These are phyloP conservation scores for Taxidea taxus DNA, from an alignment of 2,113 vertebrate genomes.

Conservation along the genomic window DNA sequence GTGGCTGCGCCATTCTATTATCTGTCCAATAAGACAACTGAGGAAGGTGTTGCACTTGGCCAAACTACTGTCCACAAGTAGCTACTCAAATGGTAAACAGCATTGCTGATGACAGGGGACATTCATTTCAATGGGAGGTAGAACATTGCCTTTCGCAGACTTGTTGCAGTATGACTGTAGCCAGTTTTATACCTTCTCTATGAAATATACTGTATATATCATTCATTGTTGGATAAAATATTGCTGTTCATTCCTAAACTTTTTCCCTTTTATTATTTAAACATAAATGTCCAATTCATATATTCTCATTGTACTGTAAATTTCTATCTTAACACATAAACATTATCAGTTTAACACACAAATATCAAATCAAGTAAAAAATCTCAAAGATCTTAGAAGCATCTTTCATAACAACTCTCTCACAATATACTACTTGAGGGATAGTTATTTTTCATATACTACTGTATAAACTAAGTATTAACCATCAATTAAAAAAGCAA, in stretches of 20 bases:
- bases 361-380: background rate
- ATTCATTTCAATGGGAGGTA: background rate
- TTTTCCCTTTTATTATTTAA: background rate
- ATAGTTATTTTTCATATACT: background rate
- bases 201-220: background rate
- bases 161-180: background rate
- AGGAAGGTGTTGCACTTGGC: background rate
- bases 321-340: slow-evolving; percentile 6
- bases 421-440: background rate
- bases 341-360: background rate
- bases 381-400: background rate
- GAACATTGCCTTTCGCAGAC: background rate
- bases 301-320: background rate
- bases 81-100: background rate
- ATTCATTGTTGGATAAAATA: background rate
- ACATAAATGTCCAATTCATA: background rate
- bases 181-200: background rate
- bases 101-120: background rate
- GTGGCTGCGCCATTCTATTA: background rate
- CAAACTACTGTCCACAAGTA: slow-evolving; percentile 31
- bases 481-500: background rate
- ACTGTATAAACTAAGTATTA: background rate
- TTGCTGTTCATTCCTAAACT: background rate
- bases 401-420: background rate
- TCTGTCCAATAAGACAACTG: background rate